These are phyloP conservation scores for Macquaria australasica DNA, from an alignment of 2,113 vertebrate species.

Conservation along the genomic window DNA sequence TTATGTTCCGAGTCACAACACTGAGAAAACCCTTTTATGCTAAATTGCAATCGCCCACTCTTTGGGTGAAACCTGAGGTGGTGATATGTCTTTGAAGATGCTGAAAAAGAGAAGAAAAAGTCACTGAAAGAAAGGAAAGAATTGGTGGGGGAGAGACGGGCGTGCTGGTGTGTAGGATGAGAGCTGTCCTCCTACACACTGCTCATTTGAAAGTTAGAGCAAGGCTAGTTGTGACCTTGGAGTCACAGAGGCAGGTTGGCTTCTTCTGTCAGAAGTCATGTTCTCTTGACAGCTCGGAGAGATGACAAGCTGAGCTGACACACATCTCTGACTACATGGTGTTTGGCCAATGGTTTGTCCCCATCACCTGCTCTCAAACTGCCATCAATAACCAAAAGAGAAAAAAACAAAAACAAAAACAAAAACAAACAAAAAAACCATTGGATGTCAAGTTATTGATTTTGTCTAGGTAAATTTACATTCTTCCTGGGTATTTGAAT, in stretches of 20 bases:
- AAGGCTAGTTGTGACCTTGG: constrained; percentile 53
- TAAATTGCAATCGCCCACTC: constrained; percentile 41
- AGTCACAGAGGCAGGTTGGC: constrained; percentile 78
- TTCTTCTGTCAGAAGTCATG: constrained; percentile 63
- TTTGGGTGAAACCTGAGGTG: constrained; percentile 31
- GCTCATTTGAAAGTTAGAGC: constrained; percentile 76
- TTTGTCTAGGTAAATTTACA: neutral
- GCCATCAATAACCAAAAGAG: neutral
- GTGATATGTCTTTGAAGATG: constrained; percentile 23
- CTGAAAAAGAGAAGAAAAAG: neutral
- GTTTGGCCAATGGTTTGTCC: constrained; percentile 50
- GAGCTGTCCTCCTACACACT: constrained; percentile 39
- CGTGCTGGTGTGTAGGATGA: constrained; percentile 29
- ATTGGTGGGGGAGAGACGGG: neutral
- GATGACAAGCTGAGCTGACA: constrained; percentile 74
- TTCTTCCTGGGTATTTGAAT: neutral
- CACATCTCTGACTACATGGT: constrained; percentile 60
- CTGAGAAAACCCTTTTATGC: constrained; percentile 44
- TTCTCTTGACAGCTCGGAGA: constrained; percentile 76
- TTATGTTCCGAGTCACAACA: constrained; percentile 54
- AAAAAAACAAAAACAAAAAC: neutral
- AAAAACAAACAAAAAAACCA: neutral
- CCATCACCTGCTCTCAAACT: constrained; percentile 41
- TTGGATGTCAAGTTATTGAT: neutral
- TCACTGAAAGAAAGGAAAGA: neutral